These are phyloP conservation scores for Hirudo medicinalis DNA, from an alignment of 1,140 invertebrate species.

Conservation along the genomic window DNA sequence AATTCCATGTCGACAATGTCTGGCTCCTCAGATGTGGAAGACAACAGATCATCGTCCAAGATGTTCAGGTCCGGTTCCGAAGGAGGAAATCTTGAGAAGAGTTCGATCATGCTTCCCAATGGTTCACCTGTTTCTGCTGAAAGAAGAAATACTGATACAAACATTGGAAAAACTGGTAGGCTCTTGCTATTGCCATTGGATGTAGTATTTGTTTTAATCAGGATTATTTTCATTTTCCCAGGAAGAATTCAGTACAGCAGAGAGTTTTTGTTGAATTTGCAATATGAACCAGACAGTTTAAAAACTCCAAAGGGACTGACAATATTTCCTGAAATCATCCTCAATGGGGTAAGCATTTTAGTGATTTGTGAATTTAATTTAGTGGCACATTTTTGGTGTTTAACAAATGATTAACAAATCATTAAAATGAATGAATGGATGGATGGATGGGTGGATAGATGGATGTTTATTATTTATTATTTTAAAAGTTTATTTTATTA, in stretches of 20 bases:
- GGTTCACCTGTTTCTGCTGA: too few relatives aligned
- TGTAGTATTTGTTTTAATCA: background rate
- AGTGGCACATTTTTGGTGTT: too few relatives aligned
- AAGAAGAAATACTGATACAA: too few relatives aligned
- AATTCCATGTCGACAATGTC: background rate
- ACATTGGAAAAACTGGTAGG: too few relatives aligned
- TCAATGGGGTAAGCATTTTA: slow-evolving; percentile 39
- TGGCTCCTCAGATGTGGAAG: background rate
- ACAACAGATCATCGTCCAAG: background rate
- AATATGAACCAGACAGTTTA: slow-evolving; percentile 57
- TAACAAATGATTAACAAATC: too few relatives aligned
- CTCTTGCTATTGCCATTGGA: too few relatives aligned
- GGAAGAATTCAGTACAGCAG: slow-evolving; percentile 50
- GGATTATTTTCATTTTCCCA: background rate
- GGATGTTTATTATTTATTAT: too few relatives aligned
- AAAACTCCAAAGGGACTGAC: slow-evolving; percentile 57
- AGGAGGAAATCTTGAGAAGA: slow-evolving; percentile 8
- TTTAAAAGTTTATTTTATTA: too few relatives aligned
- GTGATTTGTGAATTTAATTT: background rate
- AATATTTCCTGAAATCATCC: slow-evolving; percentile 48
- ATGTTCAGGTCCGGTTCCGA: background rate
- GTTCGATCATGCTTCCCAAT: background rate
- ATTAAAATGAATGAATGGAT: too few relatives aligned
- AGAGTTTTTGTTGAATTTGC: slow-evolving; percentile 60
- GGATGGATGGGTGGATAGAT: too few relatives aligned